Percentiles rank a stretch among this genome's conserved stretches.
These are phyloP conservation scores for Manduca sexta DNA, from an alignment of 1,140 invertebrate species.

Conservation along the genomic window DNA sequence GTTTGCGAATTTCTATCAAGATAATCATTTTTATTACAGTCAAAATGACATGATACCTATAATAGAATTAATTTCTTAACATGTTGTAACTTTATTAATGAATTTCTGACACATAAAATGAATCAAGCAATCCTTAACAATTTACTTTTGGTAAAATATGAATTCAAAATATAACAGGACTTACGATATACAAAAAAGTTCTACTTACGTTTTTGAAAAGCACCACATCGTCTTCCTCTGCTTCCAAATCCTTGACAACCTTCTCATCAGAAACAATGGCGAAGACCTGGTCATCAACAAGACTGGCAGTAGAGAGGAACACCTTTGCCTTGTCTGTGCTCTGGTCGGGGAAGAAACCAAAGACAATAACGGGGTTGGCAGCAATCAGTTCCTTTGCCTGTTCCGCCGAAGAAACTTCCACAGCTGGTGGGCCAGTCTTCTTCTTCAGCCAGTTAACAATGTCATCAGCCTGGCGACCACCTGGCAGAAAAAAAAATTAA, in stretches of 20 bases:
- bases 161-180: neutral
- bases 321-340: constrained; percentile 85
- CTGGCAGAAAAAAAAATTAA: constrained; percentile 54
- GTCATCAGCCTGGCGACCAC: constrained; percentile 92
- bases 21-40: no score
- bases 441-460: constrained; percentile 96
- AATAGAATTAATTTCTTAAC: no score
- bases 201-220: constrained; percentile 91
- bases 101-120: no score
- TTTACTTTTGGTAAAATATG: neutral
- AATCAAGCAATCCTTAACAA: no score
- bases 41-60: no score
- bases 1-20: no score
- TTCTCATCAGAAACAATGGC: constrained; percentile 86
- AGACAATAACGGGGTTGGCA: constrained; percentile 84
- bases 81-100: no score
- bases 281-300: constrained; percentile 92
- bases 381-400: constrained; percentile 90
- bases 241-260: constrained; percentile 84
- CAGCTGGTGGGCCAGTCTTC: constrained; percentile 95
- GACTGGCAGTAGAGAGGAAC: constrained; percentile 86
- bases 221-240: constrained; percentile 82
- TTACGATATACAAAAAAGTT: neutral
- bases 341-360: constrained; percentile 96
- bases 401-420: constrained; percentile 83